phyloP scores from a whole-genome alignment of 2,888 invertebrate species.

The Lapara coniferarum region DNA sequence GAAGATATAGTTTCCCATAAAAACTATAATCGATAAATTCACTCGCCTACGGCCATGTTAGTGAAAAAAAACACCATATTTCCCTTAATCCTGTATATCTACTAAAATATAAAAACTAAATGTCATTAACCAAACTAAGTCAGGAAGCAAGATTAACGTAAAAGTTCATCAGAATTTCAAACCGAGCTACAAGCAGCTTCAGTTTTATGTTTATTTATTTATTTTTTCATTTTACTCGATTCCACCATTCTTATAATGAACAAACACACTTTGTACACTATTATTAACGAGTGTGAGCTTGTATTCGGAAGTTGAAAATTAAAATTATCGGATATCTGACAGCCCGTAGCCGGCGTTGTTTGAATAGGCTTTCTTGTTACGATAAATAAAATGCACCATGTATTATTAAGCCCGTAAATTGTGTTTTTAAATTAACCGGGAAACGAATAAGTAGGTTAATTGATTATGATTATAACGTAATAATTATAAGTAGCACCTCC shows the following conservation, averaged over 20 bases:
- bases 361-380: neutral
- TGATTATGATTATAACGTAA: too few species aligned
- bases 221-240: too few species aligned
- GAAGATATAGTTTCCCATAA: too few species aligned
- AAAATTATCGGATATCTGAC: slow-evolving; percentile 5
- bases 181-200: neutral
- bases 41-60: too few species aligned
- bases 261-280: neutral
- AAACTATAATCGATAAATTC: too few species aligned
- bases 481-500: too few species aligned
- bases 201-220: neutral
- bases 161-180: slow-evolving; percentile 1
- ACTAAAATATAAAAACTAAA: neutral
- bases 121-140: neutral
- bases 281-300: neutral
- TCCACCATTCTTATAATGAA: slow-evolving; percentile 4
- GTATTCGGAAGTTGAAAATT: slow-evolving; percentile 1
- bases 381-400: neutral
- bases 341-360: neutral
- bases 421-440: too few species aligned
- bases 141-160: neutral
- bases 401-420: neutral
- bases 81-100: too few species aligned
- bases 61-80: too few species aligned
- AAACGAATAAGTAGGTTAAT: neutral